Base-by-base conservation (phyloP, 2,888 invertebrate species). In the Pteria penguin region DNA sequence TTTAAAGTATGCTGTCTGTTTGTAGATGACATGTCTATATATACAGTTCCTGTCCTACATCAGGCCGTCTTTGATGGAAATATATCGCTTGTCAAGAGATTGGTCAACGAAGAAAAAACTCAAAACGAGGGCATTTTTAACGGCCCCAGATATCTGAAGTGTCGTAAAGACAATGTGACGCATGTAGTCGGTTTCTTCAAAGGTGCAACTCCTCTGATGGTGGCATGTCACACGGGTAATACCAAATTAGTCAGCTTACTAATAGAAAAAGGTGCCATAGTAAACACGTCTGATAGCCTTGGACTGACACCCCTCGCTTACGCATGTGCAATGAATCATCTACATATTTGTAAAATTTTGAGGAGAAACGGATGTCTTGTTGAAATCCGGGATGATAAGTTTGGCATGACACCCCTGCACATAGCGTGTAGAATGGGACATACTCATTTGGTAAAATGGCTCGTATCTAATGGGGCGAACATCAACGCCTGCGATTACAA, bases 361-460 rank as follows among this genome's bases (percentile, higher is more conserved):
- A 36, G 84, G 22, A 60, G 74, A 22, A 58, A 76, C 63, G 82
- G 83, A 11, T 86, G 86, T 2, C 76, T 86, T 72, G 76, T 81
- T 36, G 81, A 87, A 70, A 67, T 81, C n/a, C 68, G 70, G 60
- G 85, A 86, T 1, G 76, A 75, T n/a, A 83, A 45, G 22, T 58
- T 82, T 68, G 81, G 84, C 5, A 84, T 83, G 54, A 84, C 86
- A 5, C 87, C 89, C 18, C 75, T 89, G 5, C 84, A 87, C 70
- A 61, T 87, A 32, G 87, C 89, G 22, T 55, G 76, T 52, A 32
- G 78, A 1, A 66, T 70, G 8, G 76, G 76, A 45, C 62, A 76
- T 62, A 72, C 24, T 0, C 55, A 62, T 18, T 57, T 76, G 18
- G 76, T 69, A 26, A 79, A 61, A 52, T 72, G 76, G 69, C 66